Evolutionary conservation across 2,888 invertebrate species (phyloP).

Genomic region (Crossocerus cetratus): DNA sequence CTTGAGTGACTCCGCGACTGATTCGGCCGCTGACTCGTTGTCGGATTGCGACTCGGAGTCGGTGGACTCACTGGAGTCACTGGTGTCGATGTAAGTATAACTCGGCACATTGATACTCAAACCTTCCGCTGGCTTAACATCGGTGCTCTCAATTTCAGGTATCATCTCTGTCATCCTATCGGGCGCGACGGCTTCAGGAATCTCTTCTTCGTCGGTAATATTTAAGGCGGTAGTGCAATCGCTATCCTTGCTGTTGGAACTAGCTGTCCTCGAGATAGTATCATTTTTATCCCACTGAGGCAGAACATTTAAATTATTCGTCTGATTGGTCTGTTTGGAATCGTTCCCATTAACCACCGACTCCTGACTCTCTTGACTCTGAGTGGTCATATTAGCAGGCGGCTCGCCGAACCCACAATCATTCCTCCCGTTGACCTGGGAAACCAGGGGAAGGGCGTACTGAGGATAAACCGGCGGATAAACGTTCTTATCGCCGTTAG

Average conservation of each 20-base stretch:
- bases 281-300: conserved; percentile 18
- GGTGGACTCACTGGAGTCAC: conserved; percentile 45
- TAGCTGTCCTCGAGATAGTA: conserved; percentile 20
- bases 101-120: conserved; percentile 47
- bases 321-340: not conserved
- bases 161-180: not conserved
- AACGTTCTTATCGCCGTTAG: not conserved
- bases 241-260: conserved; percentile 30
- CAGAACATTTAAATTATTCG: not conserved
- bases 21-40: conserved; percentile 38
- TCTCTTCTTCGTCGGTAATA: conserved; percentile 51
- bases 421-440: conserved; percentile 1
- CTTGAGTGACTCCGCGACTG: conserved; percentile 34
- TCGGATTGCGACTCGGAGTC: conserved; percentile 47
- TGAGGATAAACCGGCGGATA: conserved; percentile 26
- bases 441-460: conserved; percentile 11
- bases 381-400: not conserved
- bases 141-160: not conserved
- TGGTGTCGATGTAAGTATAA: conserved; percentile 56
- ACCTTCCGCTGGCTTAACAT: conserved; percentile 9
- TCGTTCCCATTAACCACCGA: not conserved
- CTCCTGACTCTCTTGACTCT: not conserved
- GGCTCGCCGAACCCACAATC: conserved; percentile 1
- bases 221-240: conserved; percentile 44
- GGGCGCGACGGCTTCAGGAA: conserved; percentile 3